Evolutionary conservation across 2,888 invertebrate species (phyloP), one percentile per base, ranked within the genome.

Genomic region (Disparrhopalites patrizii): DNA sequence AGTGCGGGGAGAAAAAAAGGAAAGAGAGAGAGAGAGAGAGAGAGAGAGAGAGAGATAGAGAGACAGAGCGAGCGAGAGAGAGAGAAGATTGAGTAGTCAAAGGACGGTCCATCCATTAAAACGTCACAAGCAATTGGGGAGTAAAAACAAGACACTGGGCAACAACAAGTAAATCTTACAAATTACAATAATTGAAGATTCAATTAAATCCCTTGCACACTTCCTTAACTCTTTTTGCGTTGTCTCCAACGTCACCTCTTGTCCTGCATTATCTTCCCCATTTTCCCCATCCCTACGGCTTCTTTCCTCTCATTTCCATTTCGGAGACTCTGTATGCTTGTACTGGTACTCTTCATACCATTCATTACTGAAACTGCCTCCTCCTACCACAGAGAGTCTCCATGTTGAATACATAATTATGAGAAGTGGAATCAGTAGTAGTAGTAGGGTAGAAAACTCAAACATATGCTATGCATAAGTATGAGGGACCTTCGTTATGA

Each of bases 81-180:
- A 47, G 3, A 23, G 13, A 20, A 47, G 3, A n/a, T 15, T 8
- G 47, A 20, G n/a, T 23, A 47, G 47, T 20, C 18, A 15, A 47
- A 40, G 15, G 40, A 40, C 40, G 4, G 18, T 18, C 47, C 18
- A 47, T 61, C 52, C 51, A 61, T 61, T 61, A 61, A 51, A 61
- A 61, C 31, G 61, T 52, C 61, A 33, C 25, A 25, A 18, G 15
- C 51, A 51, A 36, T 60, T 40, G 40, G 36, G 36, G 36, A 33
- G 8, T 33, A 15, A 15, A 15, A 33, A 7, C 15, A 15, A 33
- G 40, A 18, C 15, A 40, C n/a, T 40, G 40, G 40, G 13, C 3
- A 18, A 40, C 40, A 40, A 40, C 40, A 40, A 40, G 40, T 40
- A 40, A 40, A 40, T 40, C 40, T 40, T 40, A 18, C 40, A 40